Base-by-base conservation (phyloP, 92 coral and sea anemone genomes). In the Virgularia gustaviana region DNA sequence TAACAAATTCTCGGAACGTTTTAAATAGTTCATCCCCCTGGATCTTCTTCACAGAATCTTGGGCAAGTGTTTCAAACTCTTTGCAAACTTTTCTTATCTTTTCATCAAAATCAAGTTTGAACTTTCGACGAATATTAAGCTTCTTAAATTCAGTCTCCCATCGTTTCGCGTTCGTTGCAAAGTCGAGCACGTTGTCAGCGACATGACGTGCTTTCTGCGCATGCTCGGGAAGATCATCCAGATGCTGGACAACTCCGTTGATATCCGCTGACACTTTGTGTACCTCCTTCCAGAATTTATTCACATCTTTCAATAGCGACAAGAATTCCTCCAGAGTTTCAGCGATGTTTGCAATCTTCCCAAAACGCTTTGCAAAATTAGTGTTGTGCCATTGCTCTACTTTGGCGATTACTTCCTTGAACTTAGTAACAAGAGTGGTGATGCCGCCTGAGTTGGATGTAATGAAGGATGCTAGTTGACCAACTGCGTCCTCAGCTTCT, bases 361-460 rank as follows among this genome's bases (percentile, higher is more conserved):
- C 98, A 3, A 92, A 87, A 12, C 80, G 88, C 9, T 52, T 83
- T 31, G 79, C 90, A 59, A 92, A 28, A 70, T 86, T 92, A 45
- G 84, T 82, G 10, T 72, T 65, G 79, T 89, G 86, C 98, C 98
- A 92, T 24, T 68, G 67, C 52, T 92, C 96, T 18, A 90, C 90
- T 15, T 87, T 85, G 11, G 87, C 74, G 30, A 92, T 87, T 61
- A 89, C 88, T n/a, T 63, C 49, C 59, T 89, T 92, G 20, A 92
- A 73, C 47, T 82, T 83, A 4, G 58, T 32, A 36, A 85, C 91
- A 74, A 92, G 74, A 12, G 52, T 80, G 8, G 80, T 65, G 2
- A 89, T 70, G 12, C 77, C 84, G 28, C 56, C 49, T 1, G 88
- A 83, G 35, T 89, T 84, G 28, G 92, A 87, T 9, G 90, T 91